Base-by-base conservation (phyloP, 2,888 invertebrate species). In the Notodonta dromedarius region DNA sequence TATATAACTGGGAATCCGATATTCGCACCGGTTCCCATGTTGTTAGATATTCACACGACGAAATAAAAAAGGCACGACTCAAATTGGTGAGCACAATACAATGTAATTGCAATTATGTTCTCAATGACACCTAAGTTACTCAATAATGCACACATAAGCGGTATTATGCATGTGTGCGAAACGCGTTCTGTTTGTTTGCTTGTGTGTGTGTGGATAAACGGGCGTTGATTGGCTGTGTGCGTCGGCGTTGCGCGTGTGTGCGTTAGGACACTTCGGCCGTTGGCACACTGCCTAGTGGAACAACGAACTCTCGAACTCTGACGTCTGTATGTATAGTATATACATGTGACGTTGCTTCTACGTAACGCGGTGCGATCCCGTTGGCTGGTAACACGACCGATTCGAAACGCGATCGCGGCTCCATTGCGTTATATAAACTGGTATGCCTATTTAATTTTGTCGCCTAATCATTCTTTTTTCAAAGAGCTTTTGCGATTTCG, bases 281-380 rank as follows among this genome's bases (percentile, higher is more conserved):
- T 93, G 93, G 93, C 93, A 92, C 81, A 93, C 83, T 93, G 93
- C 93, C 93, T 88, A 93, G 82, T 93, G 70, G 93, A 87, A 88
- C 93, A 88, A 92, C 86, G 93, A 92, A 89, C 93, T 90, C 84
- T 73, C 82, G 84, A 85, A 83, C 86, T 81, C 80, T 88, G 87
- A 87, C 88, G 86, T 83, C 76, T 78, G 75, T 77, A 80, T 78
- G 79, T 83, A 75, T 75, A 74, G 80, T 81, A 86, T 78, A 79
- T 85, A 78, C 79, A 71, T 65, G 77, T 88, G 88, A 87, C 89
- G 89, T 85, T 70, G 57, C 64, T 60, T 62, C 79, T 79, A 80
- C 79, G 78, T 84, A 83, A 82, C 74, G 66, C 64, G 62, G 62
- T 60, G 63, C 73, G 69, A 67, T 89, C 81, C 88, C 88, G 89